Evolutionary conservation across 2,113 vertebrate species (phyloP).

Genomic region (Tautogolabrus adspersus): DNA sequence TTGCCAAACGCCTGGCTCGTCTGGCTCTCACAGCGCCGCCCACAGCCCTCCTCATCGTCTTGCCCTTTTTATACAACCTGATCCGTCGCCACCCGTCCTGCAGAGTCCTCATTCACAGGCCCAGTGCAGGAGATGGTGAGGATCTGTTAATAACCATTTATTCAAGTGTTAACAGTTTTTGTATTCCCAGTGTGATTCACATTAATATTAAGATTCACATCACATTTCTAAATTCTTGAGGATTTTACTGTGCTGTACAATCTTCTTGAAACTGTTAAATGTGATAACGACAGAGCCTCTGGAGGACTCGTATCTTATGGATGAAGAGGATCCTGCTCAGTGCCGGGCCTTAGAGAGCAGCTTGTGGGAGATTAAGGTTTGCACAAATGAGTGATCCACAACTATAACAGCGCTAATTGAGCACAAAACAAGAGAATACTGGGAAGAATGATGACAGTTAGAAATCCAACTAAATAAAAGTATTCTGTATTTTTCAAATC

Average conservation of each 20-base stretch:
- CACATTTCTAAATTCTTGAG: neutral
- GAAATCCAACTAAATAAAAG: too few relatives aligned
- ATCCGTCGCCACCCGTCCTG: constrained; percentile 92
- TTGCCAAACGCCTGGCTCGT: constrained; percentile 91
- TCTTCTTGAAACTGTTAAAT: neutral
- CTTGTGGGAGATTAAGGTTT: constrained; percentile 95
- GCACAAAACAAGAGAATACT: too few relatives aligned
- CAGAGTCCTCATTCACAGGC: constrained; percentile 90
- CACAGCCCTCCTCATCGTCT: constrained; percentile 88
- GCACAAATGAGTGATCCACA: neutral
- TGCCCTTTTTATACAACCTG: constrained; percentile 95
- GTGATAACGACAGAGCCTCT: constrained; percentile 77
- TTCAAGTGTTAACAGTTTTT: neutral
- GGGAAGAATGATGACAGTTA: too few relatives aligned
- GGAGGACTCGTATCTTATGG: constrained; percentile 89
- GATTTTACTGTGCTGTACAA: neutral
- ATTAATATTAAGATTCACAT: neutral
- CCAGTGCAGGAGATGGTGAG: constrained; percentile 75
- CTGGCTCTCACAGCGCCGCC: constrained; percentile 92
- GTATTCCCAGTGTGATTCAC: neutral
- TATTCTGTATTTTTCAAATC: neutral
- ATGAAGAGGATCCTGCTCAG: constrained; percentile 87
- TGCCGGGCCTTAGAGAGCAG: constrained; percentile 93
- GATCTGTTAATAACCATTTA: too few relatives aligned
- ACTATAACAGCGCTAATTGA: too few relatives aligned